These are phyloP conservation scores for Nomada fabriciana DNA, from an alignment of 2,888 invertebrate genomes.

Conservation along the genomic window DNA sequence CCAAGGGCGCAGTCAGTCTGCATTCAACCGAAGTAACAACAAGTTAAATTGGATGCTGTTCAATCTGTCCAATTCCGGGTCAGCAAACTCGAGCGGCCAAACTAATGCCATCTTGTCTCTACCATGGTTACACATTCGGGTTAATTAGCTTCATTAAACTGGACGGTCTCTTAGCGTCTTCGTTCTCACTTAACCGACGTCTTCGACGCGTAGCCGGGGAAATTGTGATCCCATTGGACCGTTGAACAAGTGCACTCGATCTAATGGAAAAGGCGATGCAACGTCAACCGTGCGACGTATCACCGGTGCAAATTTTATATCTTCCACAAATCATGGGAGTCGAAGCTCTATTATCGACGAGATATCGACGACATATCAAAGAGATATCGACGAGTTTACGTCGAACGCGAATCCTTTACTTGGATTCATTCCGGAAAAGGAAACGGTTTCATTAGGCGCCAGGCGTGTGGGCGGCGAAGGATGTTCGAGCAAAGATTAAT, in stretches of 20 bases:
- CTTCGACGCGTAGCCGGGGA: background rate
- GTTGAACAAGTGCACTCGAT: too few relatives aligned
- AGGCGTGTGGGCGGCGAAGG: slow-evolving; percentile 18
- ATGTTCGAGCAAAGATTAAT: slow-evolving; percentile 41
- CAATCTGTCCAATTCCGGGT: slow-evolving; percentile 20
- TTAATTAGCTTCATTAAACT: slow-evolving; percentile 61
- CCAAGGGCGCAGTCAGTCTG: background rate
- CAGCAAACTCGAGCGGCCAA: slow-evolving; percentile 13
- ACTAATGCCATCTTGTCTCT: slow-evolving; percentile 26
- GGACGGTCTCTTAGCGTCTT: slow-evolving; percentile 39
- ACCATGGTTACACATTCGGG: slow-evolving; percentile 48
- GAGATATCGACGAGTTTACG: background rate
- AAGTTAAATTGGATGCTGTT: slow-evolving; percentile 41
- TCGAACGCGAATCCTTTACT: background rate
- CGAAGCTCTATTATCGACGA: background rate
- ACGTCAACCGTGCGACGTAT: too few relatives aligned
- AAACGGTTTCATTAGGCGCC: slow-evolving; percentile 17
- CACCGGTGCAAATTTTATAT: background rate
- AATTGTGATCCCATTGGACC: slow-evolving; percentile 26
- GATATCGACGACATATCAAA: too few relatives aligned
- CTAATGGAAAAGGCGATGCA: too few relatives aligned
- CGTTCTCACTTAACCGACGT: slow-evolving; percentile 21
- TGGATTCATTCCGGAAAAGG: background rate
- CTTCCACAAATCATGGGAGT: background rate
- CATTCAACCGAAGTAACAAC: background rate